Conservation (phyloP, 1,140 invertebrate species). For the Tetramorium parvispinum region DNA sequence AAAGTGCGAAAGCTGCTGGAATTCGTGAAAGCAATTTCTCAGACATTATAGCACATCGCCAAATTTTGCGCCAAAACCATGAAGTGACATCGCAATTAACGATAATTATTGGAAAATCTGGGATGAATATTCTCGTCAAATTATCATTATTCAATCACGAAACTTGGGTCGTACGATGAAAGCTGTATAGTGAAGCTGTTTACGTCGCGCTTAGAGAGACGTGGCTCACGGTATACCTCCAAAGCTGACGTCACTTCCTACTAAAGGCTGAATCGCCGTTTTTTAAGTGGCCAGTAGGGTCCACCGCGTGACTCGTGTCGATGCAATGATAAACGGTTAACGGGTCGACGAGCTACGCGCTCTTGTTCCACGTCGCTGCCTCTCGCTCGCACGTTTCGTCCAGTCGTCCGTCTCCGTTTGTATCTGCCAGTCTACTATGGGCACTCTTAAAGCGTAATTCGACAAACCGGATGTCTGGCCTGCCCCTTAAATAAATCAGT, state of each 20-base stretch:
- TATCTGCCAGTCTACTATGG: conserved; percentile 71
- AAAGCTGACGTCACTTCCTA: conserved; percentile 82
- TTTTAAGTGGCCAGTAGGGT: conserved; percentile 80
- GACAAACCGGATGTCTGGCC: conserved; percentile 85
- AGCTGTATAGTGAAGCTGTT: conserved; percentile 31
- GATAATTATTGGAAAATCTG: not conserved
- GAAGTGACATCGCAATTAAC: not conserved
- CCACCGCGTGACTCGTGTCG: conserved; percentile 81
- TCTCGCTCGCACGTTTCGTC: conserved; percentile 60
- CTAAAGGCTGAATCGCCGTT: conserved; percentile 77
- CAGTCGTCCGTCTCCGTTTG: conserved; percentile 64
- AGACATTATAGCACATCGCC: not conserved
- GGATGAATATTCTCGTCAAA: not conserved
- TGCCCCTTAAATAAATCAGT: conserved; percentile 84
- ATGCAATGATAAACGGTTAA: conserved; percentile 82
- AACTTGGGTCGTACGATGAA: not conserved
- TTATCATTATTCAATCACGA: not conserved
- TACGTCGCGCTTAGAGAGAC: conserved; percentile 6
- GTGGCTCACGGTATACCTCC: conserved; percentile 37
- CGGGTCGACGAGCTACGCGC: conserved; percentile 75
- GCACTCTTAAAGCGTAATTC: conserved; percentile 79
- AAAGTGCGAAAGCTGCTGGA: not conserved
- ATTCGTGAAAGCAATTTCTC: not conserved
- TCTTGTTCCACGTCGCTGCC: conserved; percentile 72
- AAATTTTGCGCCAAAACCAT: not conserved